Evolutionary conservation across 1,140 invertebrate species (phyloP), one percentile per base, ranked within the genome.

Genomic region (Caligus rogercresseyi): DNA sequence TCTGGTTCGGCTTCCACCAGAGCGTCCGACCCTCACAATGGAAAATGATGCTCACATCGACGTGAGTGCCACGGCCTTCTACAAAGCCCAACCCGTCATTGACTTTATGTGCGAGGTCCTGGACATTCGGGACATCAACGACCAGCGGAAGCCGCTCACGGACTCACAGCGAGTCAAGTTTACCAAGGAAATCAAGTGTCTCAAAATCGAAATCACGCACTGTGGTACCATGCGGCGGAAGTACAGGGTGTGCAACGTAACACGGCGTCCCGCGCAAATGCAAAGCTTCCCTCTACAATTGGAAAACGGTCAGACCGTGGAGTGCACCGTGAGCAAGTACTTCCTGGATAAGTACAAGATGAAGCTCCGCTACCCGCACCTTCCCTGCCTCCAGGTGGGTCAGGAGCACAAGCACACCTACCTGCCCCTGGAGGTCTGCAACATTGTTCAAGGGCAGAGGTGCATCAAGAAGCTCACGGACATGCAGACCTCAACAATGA

Each of bases 21-120:
- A 94, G 89, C 67, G 96, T 99, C 1, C 80, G 95, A 68, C 96
- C 96, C 11, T 96, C 91, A 55, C 93, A 98, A 72, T 99, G 96
- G 96, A 98, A 98, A 80, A 99, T 99, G 95, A 98, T 98, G 92
- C 80, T 99, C 25, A 99, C 75, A 99, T 99, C 76, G 96, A 99
- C 79, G 95, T 99, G 23, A 98, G 94, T 67, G 96, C 96, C 53
- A 99, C 96, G 67, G 96, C 96, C 61, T 99, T 99, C 75, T 99
- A 99, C 76, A 98, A 98, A 77, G 89, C 95, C 51, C 96, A 99
- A 76, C 93, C 93, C 59, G 96, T 98, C 21, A 98, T 98, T 74
- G 94, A 99, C 72, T 99, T 99, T 73, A 95, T 99, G 89, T 98
- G 93, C 75, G 96, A 99, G 79, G 94, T 99, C 51, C 77, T 99